Evolutionary conservation across 2,888 invertebrate species (phyloP).

Genomic region (Hemicrepidius hirtus): DNA sequence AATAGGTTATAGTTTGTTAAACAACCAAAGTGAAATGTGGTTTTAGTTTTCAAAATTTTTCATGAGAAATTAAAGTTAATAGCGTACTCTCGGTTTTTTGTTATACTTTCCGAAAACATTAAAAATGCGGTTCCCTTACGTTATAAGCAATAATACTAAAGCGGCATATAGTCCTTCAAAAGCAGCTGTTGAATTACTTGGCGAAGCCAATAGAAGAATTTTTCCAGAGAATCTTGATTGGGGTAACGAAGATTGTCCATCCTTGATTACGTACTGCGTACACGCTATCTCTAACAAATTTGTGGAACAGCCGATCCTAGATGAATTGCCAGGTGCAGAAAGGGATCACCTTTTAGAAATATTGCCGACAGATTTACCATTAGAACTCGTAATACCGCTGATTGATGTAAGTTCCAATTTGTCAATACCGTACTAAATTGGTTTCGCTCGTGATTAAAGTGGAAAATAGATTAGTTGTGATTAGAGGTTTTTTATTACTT

Average conservation of each 20-base stretch:
- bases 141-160: slow-evolving; percentile 71
- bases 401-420: slow-evolving; percentile 71
- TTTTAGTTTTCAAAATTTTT: neutral
- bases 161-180: slow-evolving; percentile 71
- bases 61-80: neutral
- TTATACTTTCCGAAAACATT: neutral
- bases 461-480: no score
- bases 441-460: no score
- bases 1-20: neutral
- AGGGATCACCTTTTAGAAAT: slow-evolving; percentile 77
- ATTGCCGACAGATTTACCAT: slow-evolving; percentile 76
- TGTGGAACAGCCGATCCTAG: slow-evolving; percentile 74
- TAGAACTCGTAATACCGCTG: slow-evolving; percentile 74
- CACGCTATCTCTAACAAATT: slow-evolving; percentile 73
- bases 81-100: neutral
- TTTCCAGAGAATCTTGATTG: slow-evolving; percentile 75
- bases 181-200: slow-evolving; percentile 63
- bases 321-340: slow-evolving; percentile 76
- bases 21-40: neutral
- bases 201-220: slow-evolving; percentile 71
- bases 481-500: no score
- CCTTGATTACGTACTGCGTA: slow-evolving; percentile 73
- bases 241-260: slow-evolving; percentile 73
- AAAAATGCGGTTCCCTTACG: slow-evolving; percentile 66
- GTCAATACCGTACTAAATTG: neutral